A percentile compares a stretch with the other conserved stretches of the same genome.
Conservation (phyloP, 2,888 invertebrate species). For the Ceraclea dissimilis region DNA sequence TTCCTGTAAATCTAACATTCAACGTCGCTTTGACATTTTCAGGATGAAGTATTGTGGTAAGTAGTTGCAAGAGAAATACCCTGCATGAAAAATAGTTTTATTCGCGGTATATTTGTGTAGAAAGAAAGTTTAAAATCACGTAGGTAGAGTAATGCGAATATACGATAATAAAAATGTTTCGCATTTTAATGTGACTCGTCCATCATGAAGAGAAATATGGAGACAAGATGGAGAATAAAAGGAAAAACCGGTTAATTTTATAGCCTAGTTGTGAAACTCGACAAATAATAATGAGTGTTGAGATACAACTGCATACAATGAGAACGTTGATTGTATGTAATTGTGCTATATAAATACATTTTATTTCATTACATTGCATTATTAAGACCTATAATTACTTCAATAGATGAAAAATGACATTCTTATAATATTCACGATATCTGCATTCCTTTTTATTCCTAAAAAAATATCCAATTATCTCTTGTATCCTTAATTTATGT, state of each 20-base stretch:
- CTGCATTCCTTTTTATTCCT: too few species aligned
- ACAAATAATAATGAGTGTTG: constrained; percentile 16
- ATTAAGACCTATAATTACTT: not conserved
- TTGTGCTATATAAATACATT: not conserved
- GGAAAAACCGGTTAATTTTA: constrained; percentile 24
- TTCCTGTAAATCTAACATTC: too few species aligned
- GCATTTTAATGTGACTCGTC: constrained; percentile 21
- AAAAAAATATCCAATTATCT: too few species aligned
- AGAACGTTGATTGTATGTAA: not conserved
- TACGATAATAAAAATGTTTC: constrained; percentile 22
- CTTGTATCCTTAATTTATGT: too few species aligned
- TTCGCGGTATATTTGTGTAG: not conserved
- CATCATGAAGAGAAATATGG: constrained; percentile 15
- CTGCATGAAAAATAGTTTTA: too few species aligned
- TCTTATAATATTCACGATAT: too few species aligned
- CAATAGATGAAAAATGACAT: too few species aligned
- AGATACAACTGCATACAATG: constrained; percentile 1
- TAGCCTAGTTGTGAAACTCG: constrained; percentile 26
- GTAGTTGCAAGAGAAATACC: too few species aligned
- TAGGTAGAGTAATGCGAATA: not conserved
- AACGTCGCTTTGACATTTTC: too few species aligned
- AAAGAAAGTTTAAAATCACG: not conserved
- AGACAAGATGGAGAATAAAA: constrained; percentile 7
- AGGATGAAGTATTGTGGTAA: too few species aligned
- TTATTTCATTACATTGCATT: too few species aligned